Evolutionary conservation across 2,888 invertebrate genomes (phyloP).

Genomic region (Aricia artaxerxes): DNA sequence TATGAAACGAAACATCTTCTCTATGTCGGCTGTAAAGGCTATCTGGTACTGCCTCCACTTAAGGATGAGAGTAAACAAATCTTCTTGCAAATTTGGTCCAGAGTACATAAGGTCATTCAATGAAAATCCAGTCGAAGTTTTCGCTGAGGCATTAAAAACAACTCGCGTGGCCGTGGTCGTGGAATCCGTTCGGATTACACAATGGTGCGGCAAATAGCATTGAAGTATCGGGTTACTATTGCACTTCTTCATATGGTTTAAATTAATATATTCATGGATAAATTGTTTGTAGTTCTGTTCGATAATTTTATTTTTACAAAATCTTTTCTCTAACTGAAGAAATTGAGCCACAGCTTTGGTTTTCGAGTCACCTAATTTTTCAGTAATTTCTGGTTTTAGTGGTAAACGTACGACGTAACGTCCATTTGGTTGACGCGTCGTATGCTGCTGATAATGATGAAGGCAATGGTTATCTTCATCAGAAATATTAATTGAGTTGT

Average conservation of each 20-base stretch:
- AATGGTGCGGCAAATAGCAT: slow-evolving; percentile 32
- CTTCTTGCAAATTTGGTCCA: slow-evolving; percentile 26
- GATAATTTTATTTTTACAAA: too few relatives aligned
- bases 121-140: slow-evolving; percentile 30
- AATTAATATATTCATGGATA: too few relatives aligned
- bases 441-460: slow-evolving; percentile 29
- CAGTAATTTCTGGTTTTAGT: slow-evolving; percentile 9
- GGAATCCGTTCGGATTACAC: slow-evolving; percentile 30
- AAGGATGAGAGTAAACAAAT: slow-evolving; percentile 10
- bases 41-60: slow-evolving; percentile 27
- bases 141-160: slow-evolving; percentile 31
- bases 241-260: background rate
- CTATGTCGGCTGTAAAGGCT: slow-evolving; percentile 17
- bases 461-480: slow-evolving; percentile 32
- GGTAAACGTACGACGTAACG: slow-evolving; percentile 31
- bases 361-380: too few relatives aligned
- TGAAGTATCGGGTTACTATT: slow-evolving; percentile 9
- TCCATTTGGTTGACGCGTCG: slow-evolving; percentile 32
- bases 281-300: too few relatives aligned
- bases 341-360: too few relatives aligned
- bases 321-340: too few relatives aligned
- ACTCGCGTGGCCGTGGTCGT: slow-evolving; percentile 30
- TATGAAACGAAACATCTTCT: background rate
- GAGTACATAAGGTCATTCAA: slow-evolving; percentile 26
- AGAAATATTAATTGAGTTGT: too few relatives aligned